These are phyloP conservation scores for Propithecus coquereli DNA, from an alignment of 2,113 vertebrate genomes.

Conservation along the genomic window DNA sequence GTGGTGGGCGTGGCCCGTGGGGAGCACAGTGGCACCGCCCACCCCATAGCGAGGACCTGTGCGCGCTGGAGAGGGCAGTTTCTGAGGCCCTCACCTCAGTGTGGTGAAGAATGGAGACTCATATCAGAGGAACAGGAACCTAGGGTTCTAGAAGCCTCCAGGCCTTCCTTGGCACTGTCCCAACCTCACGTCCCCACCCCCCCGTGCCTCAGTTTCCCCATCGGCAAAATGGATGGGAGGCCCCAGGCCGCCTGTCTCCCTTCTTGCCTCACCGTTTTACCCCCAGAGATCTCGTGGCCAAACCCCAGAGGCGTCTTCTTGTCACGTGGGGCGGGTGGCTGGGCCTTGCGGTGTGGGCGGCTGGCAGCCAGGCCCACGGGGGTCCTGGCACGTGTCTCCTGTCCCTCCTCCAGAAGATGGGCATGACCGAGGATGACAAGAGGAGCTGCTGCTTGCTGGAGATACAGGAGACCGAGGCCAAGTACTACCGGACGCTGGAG, in stretches of 20 bases:
- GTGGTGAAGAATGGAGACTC: not conserved
- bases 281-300: accelerated
- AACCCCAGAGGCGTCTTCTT: accelerated
- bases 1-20: not conserved
- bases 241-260: accelerated
- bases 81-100: accelerated
- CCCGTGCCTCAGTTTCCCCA: not conserved
- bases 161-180: accelerated
- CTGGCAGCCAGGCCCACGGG: accelerated
- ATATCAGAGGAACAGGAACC: not conserved
- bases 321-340: too few relatives aligned
- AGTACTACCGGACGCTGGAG: conserved; percentile 97
- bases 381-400: not conserved
- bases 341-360: accelerated
- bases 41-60: not conserved
- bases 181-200: accelerated
- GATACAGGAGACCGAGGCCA: conserved; percentile 97
- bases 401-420: conserved; percentile 89
- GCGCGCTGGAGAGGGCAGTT: too few relatives aligned
- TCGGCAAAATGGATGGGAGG: not conserved
- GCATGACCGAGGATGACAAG: conserved; percentile 98
- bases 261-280: accelerated
- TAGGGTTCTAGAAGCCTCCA: not conserved
- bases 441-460: conserved; percentile 96
- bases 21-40: not conserved